phyloP scores from a whole-genome alignment of 2,113 vertebrate species.

The Takifugu bimaculatus region DNA sequence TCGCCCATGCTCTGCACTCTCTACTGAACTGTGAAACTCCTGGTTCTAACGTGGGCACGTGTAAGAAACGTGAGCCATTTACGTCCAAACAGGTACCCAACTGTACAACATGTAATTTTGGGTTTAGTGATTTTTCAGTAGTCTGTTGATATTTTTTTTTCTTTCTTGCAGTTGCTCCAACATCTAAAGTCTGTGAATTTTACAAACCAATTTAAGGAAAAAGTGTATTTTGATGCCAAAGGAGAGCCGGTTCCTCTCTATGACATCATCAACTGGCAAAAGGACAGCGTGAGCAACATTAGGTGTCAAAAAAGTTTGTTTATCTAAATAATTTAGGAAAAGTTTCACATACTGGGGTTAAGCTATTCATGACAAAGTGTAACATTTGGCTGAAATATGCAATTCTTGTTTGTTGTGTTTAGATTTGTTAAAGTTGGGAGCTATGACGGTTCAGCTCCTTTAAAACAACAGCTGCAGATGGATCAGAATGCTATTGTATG shows the following conservation, averaged over 20 bases:
- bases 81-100: conserved; percentile 60
- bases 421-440: conserved; percentile 69
- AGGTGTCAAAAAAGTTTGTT: conserved; percentile 24
- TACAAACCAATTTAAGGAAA: conserved; percentile 70
- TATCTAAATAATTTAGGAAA: neutral
- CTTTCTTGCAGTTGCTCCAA: conserved; percentile 58
- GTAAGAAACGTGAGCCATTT: conserved; percentile 46
- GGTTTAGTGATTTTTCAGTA: neutral
- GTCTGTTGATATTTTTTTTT: neutral
- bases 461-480: conserved; percentile 58
- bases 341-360: neutral
- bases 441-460: conserved; percentile 70
- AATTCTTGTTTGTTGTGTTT: conserved; percentile 1
- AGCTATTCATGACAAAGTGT: neutral
- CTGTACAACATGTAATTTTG: neutral
- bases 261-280: conserved; percentile 79
- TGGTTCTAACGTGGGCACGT: conserved; percentile 16
- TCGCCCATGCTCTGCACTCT: conserved; percentile 65
- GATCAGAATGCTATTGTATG: conserved; percentile 63
- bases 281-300: conserved; percentile 50
- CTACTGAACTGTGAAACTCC: conserved; percentile 56
- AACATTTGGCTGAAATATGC: too few relatives aligned
- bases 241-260: conserved; percentile 76
- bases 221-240: conserved; percentile 71
- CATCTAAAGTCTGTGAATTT: conserved; percentile 72